phyloP scores from a whole-genome alignment of 2,113 vertebrate species.

The Sylvilagus bachmani region DNA sequence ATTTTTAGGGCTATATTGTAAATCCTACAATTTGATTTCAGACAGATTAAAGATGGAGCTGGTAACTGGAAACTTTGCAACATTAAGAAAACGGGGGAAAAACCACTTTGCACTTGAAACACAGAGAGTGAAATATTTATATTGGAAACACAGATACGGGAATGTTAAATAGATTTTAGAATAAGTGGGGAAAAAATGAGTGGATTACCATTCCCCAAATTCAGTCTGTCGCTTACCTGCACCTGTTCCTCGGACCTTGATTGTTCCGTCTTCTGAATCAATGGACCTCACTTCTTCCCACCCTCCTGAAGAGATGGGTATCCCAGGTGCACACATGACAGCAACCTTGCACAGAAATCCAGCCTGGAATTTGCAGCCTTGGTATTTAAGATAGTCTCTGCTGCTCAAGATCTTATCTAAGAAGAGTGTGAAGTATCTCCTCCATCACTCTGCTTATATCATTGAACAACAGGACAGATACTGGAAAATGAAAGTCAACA shows the following conservation, averaged over 20 bases:
- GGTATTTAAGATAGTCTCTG: constrained; percentile 2
- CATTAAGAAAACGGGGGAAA: constrained; percentile 11
- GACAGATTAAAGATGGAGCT: not conserved
- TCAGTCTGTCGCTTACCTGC: constrained; percentile 72
- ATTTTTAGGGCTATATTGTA: not conserved
- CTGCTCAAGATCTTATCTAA: constrained; percentile 35
- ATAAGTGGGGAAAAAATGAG: not conserved
- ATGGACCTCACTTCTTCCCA: constrained; percentile 67
- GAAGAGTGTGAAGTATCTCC: not conserved
- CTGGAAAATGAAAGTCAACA: constrained; percentile 25
- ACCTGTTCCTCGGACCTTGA: constrained; percentile 12
- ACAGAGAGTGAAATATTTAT: not conserved
- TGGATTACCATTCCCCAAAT: not conserved
- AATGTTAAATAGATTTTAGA: not conserved
- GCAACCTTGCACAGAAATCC: constrained; percentile 12
- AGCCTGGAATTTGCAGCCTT: not conserved
- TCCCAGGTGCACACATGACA: constrained; percentile 71
- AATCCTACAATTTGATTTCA: not conserved
- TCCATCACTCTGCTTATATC: not conserved
- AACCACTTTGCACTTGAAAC: not conserved
- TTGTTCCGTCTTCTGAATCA: constrained; percentile 22
- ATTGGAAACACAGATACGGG: not conserved
- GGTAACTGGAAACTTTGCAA: not conserved
- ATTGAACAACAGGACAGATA: not conserved
- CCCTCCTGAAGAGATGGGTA: constrained; percentile 64